Evolutionary conservation across 1,140 invertebrate genomes (phyloP), one percentile per base, ranked within the genome.

Genomic region (Drosophila burlai): DNA sequence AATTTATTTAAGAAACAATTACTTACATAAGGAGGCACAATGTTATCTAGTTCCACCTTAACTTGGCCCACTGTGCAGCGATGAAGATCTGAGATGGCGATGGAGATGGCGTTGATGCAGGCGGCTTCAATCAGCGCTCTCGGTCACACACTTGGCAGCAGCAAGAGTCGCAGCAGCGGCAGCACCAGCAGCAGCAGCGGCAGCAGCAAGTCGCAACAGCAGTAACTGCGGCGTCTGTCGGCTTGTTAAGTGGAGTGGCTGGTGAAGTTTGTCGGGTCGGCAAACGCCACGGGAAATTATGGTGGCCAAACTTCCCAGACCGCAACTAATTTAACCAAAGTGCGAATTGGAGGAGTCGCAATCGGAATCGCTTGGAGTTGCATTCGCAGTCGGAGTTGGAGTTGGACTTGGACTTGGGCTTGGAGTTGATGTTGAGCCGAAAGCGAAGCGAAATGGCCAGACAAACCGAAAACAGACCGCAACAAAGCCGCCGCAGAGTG

Each of bases 281-380:
- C 86, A 90, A 90, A 90, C 85, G 85, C 85, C 85, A 91, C 85
- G 85, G 86, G 85, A 90, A 90, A 90, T 90, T 90, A 90, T 89
- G 85, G 85, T 90, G 85, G 85, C 86, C 82, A 90, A 85, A 90
- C 85, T 90, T 91, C 85, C 86, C 85, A 90, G 85, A 90, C 85
- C 85, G 85, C 85, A 90, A 90, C 85, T 91, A 90, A 90, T 90
- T 90, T 90, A 91, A 91, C 86, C 86, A 90, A 90, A 90, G 85
- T 90, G 85, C 85, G 85, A 90, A 90, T 90, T 90, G 86, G 85
- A 90, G 85, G 84, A 89, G 84, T 89, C 75, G 76, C 79, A 85
- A 83, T 87, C 76, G 83, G 75, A 86, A 76, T 86, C 83, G 46
- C 63, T 73, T 63, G 55, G 49, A 73, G 73, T 71, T 50, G 59